Conservation (phyloP, 1,140 invertebrate species). For the Brachionus manjavacas region DNA sequence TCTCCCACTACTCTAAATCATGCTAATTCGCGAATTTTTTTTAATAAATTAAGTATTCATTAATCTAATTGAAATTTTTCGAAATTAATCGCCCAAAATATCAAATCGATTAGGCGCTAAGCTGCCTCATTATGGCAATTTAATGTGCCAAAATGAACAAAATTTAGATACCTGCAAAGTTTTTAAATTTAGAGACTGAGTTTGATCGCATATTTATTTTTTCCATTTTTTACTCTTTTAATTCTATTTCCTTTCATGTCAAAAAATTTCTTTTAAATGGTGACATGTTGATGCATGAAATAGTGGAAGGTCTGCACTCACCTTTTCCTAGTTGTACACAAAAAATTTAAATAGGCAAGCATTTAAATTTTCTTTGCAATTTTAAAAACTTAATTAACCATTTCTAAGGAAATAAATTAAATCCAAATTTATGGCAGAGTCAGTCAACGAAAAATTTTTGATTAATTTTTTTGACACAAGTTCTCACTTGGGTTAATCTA, state of each 20-base stretch:
- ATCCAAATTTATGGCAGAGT: neutral
- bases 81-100: neutral
- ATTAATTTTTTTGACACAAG: slow-evolving; percentile 1
- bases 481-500: neutral
- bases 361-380: neutral
- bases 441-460: neutral
- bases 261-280: neutral
- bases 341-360: neutral
- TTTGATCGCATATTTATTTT: too few relatives aligned
- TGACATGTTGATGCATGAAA: neutral
- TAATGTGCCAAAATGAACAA: too few relatives aligned
- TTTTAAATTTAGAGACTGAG: neutral
- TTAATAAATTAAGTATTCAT: neutral
- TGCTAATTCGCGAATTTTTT: neutral
- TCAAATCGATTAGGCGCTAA: too few relatives aligned
- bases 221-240: neutral
- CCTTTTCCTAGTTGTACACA: too few relatives aligned
- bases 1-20: neutral
- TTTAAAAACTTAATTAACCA: neutral
- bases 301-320: too few relatives aligned
- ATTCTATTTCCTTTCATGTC: neutral
- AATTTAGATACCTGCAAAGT: neutral
- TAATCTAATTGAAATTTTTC: neutral
- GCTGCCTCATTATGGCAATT: neutral
- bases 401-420: neutral